Base-by-base conservation (phyloP, 1,140 invertebrate species). In the Hylaeus volcanicus region DNA sequence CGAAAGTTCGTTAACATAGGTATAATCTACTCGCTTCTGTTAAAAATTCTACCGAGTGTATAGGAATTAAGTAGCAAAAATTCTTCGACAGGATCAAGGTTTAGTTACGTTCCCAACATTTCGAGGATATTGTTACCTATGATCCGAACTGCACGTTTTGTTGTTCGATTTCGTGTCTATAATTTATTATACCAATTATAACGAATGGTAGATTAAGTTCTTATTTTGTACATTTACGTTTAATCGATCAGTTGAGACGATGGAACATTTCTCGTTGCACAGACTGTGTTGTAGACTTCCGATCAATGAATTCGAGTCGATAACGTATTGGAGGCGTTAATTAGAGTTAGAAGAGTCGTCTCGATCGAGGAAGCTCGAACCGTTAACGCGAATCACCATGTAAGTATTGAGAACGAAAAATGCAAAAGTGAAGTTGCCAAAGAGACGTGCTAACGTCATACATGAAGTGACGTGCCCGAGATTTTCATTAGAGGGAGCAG, bases 371-470 rank as follows among this genome's bases (percentile, higher is more conserved):
- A 78, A 72, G 45, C 68, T 78, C 68, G 53, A 78, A 37, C 43
- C n/a, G 45, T 77, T 70, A 43, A 53, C 58, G 56, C 9, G 51
- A 63, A 68, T 11, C 12, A 66, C 53, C 37, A n/a, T 55, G 26
- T 39, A 70, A 48, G 63, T 58, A 71, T 60, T 75, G 83, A 82
- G 68, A 85, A 87, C 70, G 66, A 81, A 83, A 83, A 87, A 26
- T 26, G 84, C 84, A 83, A 83, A 88, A 82, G 71, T 74, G 69
- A 86, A 79, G 87, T 90, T 90, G 89, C 90, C 90, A 91, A 91
- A 91, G 90, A 90, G 82, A 88, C 83, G 75, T 69, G 26, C 8
- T 26, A 77, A 69, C 78, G 73, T 84, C 55, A 68, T 80, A 76
- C 39, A 80, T 69, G 39, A 74, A 74, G 74, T 74, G 61, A 14